Base-by-base conservation (phyloP, 2,888 invertebrate genomes). In the Aphidius colemani region DNA sequence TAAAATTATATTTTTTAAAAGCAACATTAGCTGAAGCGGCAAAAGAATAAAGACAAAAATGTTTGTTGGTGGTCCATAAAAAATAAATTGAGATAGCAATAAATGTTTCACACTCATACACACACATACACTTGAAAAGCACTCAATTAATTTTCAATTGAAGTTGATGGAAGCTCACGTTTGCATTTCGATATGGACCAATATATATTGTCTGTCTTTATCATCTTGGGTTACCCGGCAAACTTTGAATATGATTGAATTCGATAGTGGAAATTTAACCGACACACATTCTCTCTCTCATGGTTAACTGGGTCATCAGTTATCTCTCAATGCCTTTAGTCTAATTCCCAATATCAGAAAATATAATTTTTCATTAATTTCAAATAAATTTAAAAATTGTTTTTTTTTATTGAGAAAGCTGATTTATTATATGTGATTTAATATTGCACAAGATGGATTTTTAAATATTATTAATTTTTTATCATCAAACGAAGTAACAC, bases 131-230 rank as follows among this genome's bases (percentile, higher is more conserved):
- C 53, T 43, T 30, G 50, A 40, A 50, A 11, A 69, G 73, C 71
- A 75, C 75, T 77, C 76, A 73, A 78, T 78, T 77, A 78, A 73
- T 70, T 68, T 64, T 66, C 61, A 66, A 67, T 67, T 68, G 68
- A 70, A 71, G 68, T 30, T 30, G 30, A 10, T 59, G 39, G 48
- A 60, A 60, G 58, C 41, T 67, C 66, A 69, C 71, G 73, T 78
- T 77, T 75, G 75, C 75, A 77, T 76, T 75, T 74, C 71, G 68
- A 73, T 73, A 73, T 75, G 73, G 74, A 70, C 61, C 59, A 57
- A 63, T 13, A 49, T 49, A 11, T 30, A 30, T 30, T 30, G 30
- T 30, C 30, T 30, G 30, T 30, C 30, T 30, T 30, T 30, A 30
- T 30, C 30, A 30, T 30, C 30, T 30, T 30, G 3, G 18, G 43